Percentiles rank a stretch among this genome's conserved stretches.
These are phyloP conservation scores for Drosophila pseudoobscura DNA, from an alignment of 1,140 invertebrate genomes.

Conservation along the genomic window DNA sequence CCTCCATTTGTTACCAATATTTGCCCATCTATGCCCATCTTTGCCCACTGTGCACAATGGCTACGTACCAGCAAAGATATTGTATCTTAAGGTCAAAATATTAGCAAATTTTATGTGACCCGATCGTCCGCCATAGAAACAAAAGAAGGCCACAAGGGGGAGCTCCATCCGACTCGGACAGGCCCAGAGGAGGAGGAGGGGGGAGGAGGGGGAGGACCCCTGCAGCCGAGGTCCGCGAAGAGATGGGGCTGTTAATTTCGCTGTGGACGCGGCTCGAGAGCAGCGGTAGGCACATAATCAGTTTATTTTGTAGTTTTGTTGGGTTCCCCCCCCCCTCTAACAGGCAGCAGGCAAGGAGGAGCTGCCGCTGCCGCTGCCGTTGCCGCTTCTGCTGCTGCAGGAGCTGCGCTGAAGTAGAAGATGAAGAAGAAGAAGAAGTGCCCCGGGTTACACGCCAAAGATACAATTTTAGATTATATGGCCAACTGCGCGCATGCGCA, in stretches of 20 bases:
- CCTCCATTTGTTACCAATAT: background rate
- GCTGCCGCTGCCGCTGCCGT: constrained; percentile 19
- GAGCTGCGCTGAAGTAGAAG: constrained; percentile 27
- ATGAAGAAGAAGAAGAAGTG: constrained; percentile 55
- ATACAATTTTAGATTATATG: constrained; percentile 83
- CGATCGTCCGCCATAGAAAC: constrained; percentile 19
- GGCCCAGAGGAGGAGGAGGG: too few species aligned
- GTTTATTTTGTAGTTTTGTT: constrained; percentile 71
- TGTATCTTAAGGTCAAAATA: constrained; percentile 72
- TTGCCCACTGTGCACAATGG: constrained; percentile 53
- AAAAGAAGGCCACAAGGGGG: constrained; percentile 12
- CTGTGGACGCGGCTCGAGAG: constrained; percentile 18
- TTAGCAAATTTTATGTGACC: constrained; percentile 78
- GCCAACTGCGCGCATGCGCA: constrained; percentile 82
- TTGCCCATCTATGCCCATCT: constrained; percentile 10
- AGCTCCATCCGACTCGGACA: constrained; percentile 1
- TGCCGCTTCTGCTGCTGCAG: constrained; percentile 33
- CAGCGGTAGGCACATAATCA: constrained; percentile 70
- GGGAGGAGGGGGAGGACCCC: background rate
- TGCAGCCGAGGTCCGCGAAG: constrained; percentile 1
- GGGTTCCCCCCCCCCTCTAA: constrained; percentile 1
- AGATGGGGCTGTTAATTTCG: constrained; percentile 69
- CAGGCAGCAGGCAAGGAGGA: constrained; percentile 10
- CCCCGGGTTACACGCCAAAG: constrained; percentile 82
- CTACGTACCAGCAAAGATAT: constrained; percentile 43